Conservation (phyloP, 2,797 vertebrate species). For the Lagodon rhomboides region DNA sequence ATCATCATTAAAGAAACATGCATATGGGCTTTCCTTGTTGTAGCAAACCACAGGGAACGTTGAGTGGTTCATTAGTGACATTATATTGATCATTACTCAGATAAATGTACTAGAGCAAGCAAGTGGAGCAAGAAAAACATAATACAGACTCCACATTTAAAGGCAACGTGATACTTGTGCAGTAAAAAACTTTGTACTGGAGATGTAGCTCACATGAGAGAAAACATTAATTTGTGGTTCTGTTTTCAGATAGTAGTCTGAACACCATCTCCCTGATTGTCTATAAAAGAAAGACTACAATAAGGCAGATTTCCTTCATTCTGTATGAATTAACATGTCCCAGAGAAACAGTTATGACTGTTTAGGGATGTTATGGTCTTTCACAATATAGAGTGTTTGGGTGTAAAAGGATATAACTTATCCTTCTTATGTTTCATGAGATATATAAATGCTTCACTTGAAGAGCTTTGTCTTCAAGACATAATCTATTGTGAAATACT, state of each 20-base stretch:
- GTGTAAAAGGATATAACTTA: neutral
- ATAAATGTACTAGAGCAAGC: constrained; percentile 19
- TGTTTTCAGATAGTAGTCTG: neutral
- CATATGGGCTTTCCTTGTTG: neutral
- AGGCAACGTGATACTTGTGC: constrained; percentile 23
- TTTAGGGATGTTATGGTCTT: neutral
- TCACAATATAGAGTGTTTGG: neutral
- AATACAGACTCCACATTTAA: constrained; percentile 11
- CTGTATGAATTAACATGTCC: neutral
- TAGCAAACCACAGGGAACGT: constrained; percentile 14
- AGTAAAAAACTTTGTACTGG: constrained; percentile 29
- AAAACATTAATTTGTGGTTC: constrained; percentile 39
- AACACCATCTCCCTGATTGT: constrained; percentile 11
- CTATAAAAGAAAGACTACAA: neutral
- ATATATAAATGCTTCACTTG: constrained; percentile 7
- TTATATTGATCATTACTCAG: constrained; percentile 17
- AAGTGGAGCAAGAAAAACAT: constrained; percentile 4
- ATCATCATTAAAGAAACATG: constrained; percentile 42
- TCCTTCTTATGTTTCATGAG: neutral
- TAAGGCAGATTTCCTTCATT: neutral
- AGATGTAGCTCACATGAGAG: constrained; percentile 10
- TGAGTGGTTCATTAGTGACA: constrained; percentile 34
- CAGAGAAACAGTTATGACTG: neutral
- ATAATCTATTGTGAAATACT: constrained; percentile 49
- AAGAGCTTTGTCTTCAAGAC: constrained; percentile 6